Percentiles rank a stretch among this genome's conserved stretches.
Evolutionary conservation across 2,113 vertebrate genomes (phyloP).

Genomic region (Sialia sialis): DNA sequence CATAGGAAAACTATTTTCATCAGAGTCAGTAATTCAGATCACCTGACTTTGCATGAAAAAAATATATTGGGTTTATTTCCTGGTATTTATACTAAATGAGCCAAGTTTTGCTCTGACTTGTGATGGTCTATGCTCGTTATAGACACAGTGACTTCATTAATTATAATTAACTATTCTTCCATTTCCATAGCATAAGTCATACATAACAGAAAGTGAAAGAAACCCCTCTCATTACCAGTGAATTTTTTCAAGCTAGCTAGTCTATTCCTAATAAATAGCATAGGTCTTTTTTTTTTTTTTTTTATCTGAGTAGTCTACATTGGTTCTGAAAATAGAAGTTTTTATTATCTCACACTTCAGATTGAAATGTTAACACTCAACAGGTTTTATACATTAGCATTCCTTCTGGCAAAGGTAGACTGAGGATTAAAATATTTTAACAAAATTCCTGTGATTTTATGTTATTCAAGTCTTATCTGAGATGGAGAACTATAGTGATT

Average conservation of each 20-base stretch:
- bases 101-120: background rate
- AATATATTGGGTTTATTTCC: background rate
- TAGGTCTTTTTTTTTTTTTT: background rate
- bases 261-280: background rate
- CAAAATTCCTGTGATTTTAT: slow-evolving; percentile 7
- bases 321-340: background rate
- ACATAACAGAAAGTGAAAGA: background rate
- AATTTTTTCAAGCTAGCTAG: background rate
- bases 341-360: background rate
- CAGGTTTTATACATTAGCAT: background rate
- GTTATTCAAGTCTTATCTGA: background rate
- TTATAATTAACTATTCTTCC: background rate
- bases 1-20: background rate
- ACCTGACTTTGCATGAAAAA: background rate
- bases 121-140: background rate
- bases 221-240: background rate
- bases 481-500: background rate
- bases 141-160: background rate
- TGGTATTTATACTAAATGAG: background rate
- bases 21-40: background rate
- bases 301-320: background rate
- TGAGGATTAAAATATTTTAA: slow-evolving; percentile 4
- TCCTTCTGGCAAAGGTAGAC: background rate
- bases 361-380: background rate
- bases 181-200: background rate